These are phyloP conservation scores for Bicyclus anynana DNA, from an alignment of 1,140 invertebrate genomes.

Conservation along the genomic window DNA sequence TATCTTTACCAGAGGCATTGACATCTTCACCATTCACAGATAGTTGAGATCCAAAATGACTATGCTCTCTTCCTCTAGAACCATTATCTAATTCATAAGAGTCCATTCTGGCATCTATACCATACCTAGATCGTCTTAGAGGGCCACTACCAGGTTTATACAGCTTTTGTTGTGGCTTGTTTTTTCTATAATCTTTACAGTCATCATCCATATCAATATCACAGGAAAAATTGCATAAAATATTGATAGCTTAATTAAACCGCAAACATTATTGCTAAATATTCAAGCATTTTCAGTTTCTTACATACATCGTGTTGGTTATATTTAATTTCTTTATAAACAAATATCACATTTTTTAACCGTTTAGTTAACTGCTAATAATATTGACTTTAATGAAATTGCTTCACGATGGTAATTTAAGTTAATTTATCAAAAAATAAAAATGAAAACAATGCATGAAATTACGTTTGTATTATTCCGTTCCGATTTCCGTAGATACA, in stretches of 20 bases:
- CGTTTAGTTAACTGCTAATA: constrained; percentile 3
- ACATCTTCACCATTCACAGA: constrained; percentile 57
- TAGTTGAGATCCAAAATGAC: constrained; percentile 63
- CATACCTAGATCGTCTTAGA: constrained; percentile 67
- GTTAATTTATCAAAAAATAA: constrained; percentile 35
- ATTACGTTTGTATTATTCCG: constrained; percentile 40
- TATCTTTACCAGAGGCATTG: constrained; percentile 39
- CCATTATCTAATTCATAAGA: constrained; percentile 52
- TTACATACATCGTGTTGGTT: constrained; percentile 47
- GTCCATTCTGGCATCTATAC: constrained; percentile 66
- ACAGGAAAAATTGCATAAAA: constrained; percentile 42
- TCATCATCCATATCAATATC: constrained; percentile 76
- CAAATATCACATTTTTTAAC: constrained; percentile 20
- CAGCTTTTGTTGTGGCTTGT: constrained; percentile 74
- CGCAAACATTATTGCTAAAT: constrained; percentile 11
- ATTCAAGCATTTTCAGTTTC: constrained; percentile 5
- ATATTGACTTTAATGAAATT: constrained; percentile 14
- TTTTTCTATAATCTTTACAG: constrained; percentile 69
- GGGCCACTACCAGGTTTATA: constrained; percentile 75
- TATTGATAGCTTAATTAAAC: constrained; percentile 28
- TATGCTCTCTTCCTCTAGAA: constrained; percentile 40
- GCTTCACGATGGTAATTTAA: constrained; percentile 23
- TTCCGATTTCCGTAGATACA: too few relatives aligned
- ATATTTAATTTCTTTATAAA: constrained; percentile 40
- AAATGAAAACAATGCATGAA: constrained; percentile 42